phyloP scores from a whole-genome alignment of 2,888 invertebrate species.

The Brachypterus glaber region DNA sequence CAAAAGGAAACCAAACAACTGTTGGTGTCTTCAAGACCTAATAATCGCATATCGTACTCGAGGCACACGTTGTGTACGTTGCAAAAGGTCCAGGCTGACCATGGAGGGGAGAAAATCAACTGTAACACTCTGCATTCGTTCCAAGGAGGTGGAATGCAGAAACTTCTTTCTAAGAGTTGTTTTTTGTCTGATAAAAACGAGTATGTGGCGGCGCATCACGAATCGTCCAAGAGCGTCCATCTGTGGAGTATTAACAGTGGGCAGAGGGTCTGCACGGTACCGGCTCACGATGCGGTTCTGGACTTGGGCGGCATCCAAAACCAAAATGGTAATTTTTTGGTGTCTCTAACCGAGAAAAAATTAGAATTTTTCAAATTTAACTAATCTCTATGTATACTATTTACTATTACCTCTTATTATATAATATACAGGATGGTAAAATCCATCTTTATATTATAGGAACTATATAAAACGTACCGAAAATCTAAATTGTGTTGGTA shows the following conservation, averaged over 20 bases:
- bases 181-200: conserved; percentile 49
- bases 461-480: too few species aligned
- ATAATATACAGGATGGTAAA: too few species aligned
- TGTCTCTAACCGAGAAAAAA: conserved; percentile 57
- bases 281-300: conserved; percentile 55
- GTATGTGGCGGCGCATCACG: conserved; percentile 66
- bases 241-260: conserved; percentile 54
- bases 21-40: conserved; percentile 62
- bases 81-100: conserved; percentile 40
- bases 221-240: conserved; percentile 55
- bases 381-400: conserved; percentile 5
- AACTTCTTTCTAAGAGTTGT: conserved; percentile 56
- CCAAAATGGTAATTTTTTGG: conserved; percentile 47
- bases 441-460: too few species aligned
- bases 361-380: conserved; percentile 53
- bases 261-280: conserved; percentile 43
- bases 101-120: conserved; percentile 38
- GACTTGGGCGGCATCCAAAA: conserved; percentile 55
- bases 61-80: conserved; percentile 48
- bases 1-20: conserved; percentile 55
- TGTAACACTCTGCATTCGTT: conserved; percentile 53
- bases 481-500: too few species aligned
- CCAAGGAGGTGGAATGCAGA: conserved; percentile 56
- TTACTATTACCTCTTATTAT: not conserved
- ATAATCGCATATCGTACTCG: conserved; percentile 44